Conservation (phyloP, 2,797 vertebrate genomes). For the Rhyacichthys aspro region DNA sequence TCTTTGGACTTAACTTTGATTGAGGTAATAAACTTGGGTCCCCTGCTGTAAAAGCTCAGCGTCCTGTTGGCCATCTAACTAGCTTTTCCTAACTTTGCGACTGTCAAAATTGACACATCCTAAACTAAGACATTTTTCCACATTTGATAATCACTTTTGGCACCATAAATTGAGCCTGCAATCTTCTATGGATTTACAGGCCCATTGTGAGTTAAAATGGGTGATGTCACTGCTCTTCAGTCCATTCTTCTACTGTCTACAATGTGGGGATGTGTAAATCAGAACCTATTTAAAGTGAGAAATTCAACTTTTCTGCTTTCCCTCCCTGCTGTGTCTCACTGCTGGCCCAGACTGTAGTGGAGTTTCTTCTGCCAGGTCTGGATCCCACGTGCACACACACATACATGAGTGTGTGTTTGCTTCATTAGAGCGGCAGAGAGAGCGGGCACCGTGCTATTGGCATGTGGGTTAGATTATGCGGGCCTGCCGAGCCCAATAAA, state of each 20-base stretch:
- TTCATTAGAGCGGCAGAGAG: constrained; percentile 65
- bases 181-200: constrained; percentile 2
- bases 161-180: neutral
- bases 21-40: too few species aligned
- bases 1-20: too few species aligned
- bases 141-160: constrained; percentile 8
- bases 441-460: constrained; percentile 63
- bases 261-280: constrained; percentile 46
- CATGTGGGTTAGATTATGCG: constrained; percentile 74
- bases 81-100: neutral
- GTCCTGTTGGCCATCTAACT: too few species aligned
- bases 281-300: constrained; percentile 64
- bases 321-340: constrained; percentile 54
- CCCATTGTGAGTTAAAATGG: constrained; percentile 1
- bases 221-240: constrained; percentile 4
- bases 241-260: constrained; percentile 21
- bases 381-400: constrained; percentile 36
- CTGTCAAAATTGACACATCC: neutral
- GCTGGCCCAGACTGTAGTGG: constrained; percentile 43
- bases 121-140: neutral
- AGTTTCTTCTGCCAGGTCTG: constrained; percentile 59
- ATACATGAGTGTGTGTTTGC: constrained; percentile 40
- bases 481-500: constrained; percentile 62
- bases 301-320: constrained; percentile 54
- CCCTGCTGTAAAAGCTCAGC: too few species aligned